Evolutionary conservation across 2,797 vertebrate genomes (phyloP).

Genomic region (Myotis findleyi): DNA sequence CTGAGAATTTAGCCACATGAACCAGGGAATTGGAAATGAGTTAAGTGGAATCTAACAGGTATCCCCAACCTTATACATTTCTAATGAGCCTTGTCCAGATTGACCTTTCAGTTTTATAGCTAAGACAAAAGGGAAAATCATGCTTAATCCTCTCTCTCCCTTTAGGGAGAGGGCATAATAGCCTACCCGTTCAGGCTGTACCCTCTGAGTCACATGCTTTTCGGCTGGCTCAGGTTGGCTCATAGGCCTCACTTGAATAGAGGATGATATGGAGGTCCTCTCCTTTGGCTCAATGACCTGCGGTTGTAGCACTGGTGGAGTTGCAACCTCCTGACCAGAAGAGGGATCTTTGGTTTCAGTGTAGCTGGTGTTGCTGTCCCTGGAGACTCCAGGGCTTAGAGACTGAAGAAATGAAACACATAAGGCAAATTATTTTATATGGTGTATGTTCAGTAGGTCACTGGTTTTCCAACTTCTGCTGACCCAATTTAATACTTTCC

Average conservation of each 20-base stretch:
- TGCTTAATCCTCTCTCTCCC: not conserved
- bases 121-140: conserved; percentile 53
- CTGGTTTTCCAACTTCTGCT: not conserved
- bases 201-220: conserved; percentile 71
- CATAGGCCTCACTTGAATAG: conserved; percentile 89
- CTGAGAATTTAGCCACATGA: conserved; percentile 28
- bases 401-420: conserved; percentile 79
- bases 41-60: conserved; percentile 11
- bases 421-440: conserved; percentile 45
- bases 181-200: conserved; percentile 72
- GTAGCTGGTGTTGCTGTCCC: conserved; percentile 88
- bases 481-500: not conserved
- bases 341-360: conserved; percentile 92
- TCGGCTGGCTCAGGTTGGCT: conserved; percentile 86
- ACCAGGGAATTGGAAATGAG: not conserved
- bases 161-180: not conserved
- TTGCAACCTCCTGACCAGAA: conserved; percentile 85
- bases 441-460: conserved; percentile 1
- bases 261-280: conserved; percentile 78
- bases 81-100: not conserved
- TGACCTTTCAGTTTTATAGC: conserved; percentile 3
- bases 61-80: not conserved
- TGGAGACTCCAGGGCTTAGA: conserved; percentile 78
- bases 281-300: conserved; percentile 78
- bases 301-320: conserved; percentile 73